A percentile compares a stretch with the other conserved stretches of the same genome.
Conservation (phyloP, 37 sponge, comb jelly and placozoan genomes). For the Agelas oroides region DNA sequence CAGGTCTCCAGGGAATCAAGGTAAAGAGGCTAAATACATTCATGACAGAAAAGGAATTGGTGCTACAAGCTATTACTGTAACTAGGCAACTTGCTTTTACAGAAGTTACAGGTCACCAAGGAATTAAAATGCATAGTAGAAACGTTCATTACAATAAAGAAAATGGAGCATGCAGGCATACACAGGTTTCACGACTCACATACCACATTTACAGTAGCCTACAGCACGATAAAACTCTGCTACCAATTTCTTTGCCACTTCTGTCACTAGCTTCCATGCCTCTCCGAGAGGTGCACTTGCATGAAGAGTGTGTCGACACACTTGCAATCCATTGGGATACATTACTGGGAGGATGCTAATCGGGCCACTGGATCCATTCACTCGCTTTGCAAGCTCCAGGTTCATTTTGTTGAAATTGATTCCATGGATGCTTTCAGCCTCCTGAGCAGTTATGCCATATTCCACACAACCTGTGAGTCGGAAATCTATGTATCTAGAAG, state of each 20-base stretch:
- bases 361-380: constrained; percentile 65
- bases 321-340: constrained; percentile 46
- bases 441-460: constrained; percentile 60
- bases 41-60: too few species aligned
- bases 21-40: too few species aligned
- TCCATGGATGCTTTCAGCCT: constrained; percentile 64
- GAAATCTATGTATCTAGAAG: constrained; percentile 48
- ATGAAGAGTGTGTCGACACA: constrained; percentile 39
- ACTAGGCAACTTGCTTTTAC: too few species aligned
- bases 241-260: constrained; percentile 46
- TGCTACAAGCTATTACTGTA: too few species aligned
- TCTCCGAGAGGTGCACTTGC: constrained; percentile 9
- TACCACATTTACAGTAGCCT: constrained; percentile 75
- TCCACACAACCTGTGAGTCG: constrained; percentile 62
- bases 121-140: too few species aligned
- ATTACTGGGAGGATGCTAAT: constrained; percentile 59
- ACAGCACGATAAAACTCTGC: constrained; percentile 62
- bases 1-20: too few species aligned
- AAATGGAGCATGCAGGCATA: too few species aligned
- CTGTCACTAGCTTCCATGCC: constrained; percentile 30
- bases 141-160: too few species aligned
- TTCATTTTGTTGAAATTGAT: constrained; percentile 76
- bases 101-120: too few species aligned
- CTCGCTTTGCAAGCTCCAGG: constrained; percentile 46
- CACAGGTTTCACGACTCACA: constrained; percentile 4